Evolutionary conservation across 2,888 invertebrate genomes (phyloP), one percentile per base, ranked within the genome.

Genomic region (Dendrolimus pini): DNA sequence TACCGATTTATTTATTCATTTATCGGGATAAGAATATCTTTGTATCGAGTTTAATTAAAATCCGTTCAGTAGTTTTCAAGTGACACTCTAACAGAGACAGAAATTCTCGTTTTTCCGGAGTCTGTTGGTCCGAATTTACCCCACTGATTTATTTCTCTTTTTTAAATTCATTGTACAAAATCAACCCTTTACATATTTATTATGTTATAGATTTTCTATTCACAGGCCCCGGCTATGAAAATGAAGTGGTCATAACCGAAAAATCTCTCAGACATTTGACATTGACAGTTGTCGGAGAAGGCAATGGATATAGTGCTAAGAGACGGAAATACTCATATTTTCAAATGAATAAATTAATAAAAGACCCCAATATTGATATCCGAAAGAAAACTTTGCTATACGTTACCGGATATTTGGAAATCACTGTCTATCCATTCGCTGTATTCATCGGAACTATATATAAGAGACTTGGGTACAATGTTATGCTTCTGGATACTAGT

Each of bases 391-490:
- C 84, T 0, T 6, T 81, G 10, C 3, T 89, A 42, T 88, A 79
- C 54, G 74, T 81, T 0, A 81, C 81, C 0, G 88, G 88, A 0
- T 89, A 69, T 56, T 42, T 83, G 63, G 87, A 87, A 47, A 80
- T 75, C 9, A 78, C 83, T 0, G 66, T 55, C 7, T 75, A 74
- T 54, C 67, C 74, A 0, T 61, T 74, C 0, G 79, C 77, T 0
- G 54, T 59, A 1, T 56, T 65, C 0, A 55, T 77, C 1, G 80
- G 73, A 1, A 56, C 60, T 0, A 53, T 62, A 0, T 89, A 86
- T 56, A 78, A 68, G 56, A 70, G 69, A 3, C 47, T 75, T 52
- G 82, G 78, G 0, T 88, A 83, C 47, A 85, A 85, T 14, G 78
- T 77, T 0, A 60, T 84, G 1, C 30, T 80, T 12, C 52, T 85